These are phyloP conservation scores for Sylvia atricapilla DNA, from an alignment of 2,113 vertebrate species.

Conservation along the genomic window DNA sequence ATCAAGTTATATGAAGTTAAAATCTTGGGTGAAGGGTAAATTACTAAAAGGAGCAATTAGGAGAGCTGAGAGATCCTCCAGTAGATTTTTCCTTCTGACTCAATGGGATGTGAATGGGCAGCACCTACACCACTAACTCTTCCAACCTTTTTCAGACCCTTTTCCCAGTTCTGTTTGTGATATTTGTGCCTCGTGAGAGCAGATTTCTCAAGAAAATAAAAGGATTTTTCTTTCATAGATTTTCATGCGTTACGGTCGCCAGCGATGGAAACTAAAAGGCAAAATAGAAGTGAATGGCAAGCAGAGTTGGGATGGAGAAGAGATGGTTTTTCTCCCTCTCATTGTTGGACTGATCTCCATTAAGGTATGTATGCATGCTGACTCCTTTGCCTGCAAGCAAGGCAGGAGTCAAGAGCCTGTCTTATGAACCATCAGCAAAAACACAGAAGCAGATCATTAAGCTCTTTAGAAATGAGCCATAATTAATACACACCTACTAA, in stretches of 20 bases:
- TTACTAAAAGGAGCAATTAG: background rate
- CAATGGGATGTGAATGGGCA: fast-evolving
- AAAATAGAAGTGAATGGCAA: constrained; percentile 95
- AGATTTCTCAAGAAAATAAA: background rate
- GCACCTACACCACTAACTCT: background rate
- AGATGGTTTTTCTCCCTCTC: constrained; percentile 91
- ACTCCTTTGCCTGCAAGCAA: background rate
- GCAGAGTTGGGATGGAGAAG: constrained; percentile 97
- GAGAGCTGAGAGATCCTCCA: background rate
- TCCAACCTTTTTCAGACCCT: background rate
- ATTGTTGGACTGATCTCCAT: constrained; percentile 93
- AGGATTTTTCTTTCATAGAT: constrained; percentile 74
- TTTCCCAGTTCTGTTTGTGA: background rate
- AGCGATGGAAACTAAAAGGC: constrained; percentile 96
- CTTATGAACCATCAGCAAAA: background rate
- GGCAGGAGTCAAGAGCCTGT: background rate
- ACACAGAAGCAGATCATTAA: background rate
- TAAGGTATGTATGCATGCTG: constrained; percentile 84
- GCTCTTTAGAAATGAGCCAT: background rate
- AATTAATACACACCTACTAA: background rate
- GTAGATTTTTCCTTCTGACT: background rate
- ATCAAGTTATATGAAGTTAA: background rate
- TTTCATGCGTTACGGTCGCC: constrained; percentile 95
- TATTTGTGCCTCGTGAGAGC: background rate
- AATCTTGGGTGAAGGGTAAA: background rate